Evolutionary conservation across 2,888 invertebrate species (phyloP).

Genomic region (Nomada goodeniana): DNA sequence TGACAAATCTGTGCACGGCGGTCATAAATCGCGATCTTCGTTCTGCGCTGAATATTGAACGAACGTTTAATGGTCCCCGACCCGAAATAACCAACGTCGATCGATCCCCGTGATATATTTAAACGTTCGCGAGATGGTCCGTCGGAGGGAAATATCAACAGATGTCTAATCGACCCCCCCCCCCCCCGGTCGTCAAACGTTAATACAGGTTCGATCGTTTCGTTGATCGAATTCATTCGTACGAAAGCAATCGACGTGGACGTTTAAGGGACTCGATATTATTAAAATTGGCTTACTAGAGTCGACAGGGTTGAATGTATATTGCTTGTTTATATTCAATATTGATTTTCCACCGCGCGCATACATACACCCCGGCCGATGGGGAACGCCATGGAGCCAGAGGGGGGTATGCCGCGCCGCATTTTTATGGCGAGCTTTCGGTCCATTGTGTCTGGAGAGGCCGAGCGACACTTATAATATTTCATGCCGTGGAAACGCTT

Average conservation of each 20-base stretch:
- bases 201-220: neutral
- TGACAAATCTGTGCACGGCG: too few relatives aligned
- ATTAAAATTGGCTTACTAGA: slow-evolving; percentile 52
- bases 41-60: neutral
- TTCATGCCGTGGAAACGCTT: slow-evolving; percentile 31
- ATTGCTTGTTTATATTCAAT: slow-evolving; percentile 55
- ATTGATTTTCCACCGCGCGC: slow-evolving; percentile 46
- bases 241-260: neutral
- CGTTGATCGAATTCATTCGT: slow-evolving; percentile 15
- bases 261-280: slow-evolving; percentile 5
- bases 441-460: slow-evolving; percentile 47
- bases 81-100: neutral
- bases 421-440: slow-evolving; percentile 55
- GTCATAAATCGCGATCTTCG: neutral
- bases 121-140: neutral
- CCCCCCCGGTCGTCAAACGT: too few relatives aligned
- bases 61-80: slow-evolving; percentile 3
- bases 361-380: slow-evolving; percentile 5
- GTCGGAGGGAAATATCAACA: neutral
- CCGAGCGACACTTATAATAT: slow-evolving; percentile 51
- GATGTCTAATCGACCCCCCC: slow-evolving; percentile 9
- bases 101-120: neutral
- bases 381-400: slow-evolving; percentile 2
- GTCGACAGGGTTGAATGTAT: slow-evolving; percentile 34
- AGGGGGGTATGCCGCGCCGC: slow-evolving; percentile 34